Evolutionary conservation across 2,797 vertebrate species (phyloP).

Genomic region (Myoxocephalus aenaeus): DNA sequence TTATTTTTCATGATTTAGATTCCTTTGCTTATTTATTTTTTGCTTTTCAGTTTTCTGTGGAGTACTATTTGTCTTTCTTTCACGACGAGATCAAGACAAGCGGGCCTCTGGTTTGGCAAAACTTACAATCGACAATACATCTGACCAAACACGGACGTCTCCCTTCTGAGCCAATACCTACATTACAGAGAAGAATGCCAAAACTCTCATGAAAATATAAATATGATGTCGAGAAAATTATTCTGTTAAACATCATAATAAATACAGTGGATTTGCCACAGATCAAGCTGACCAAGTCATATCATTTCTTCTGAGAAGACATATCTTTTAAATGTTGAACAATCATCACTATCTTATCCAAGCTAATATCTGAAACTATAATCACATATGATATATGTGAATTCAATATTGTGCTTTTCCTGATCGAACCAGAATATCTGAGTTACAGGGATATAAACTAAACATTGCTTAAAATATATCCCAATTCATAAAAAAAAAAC

Average conservation of each 20-base stretch:
- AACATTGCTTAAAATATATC: slow-evolving; percentile 17
- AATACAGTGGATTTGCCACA: slow-evolving; percentile 34
- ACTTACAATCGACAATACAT: slow-evolving; percentile 52
- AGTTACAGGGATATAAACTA: slow-evolving; percentile 2
- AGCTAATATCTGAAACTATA: slow-evolving; percentile 26
- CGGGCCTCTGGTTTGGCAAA: slow-evolving; percentile 53
- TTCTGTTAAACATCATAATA: slow-evolving; percentile 49
- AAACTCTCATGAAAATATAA: slow-evolving; percentile 52
- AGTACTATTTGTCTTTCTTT: slow-evolving; percentile 45
- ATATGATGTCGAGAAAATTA: slow-evolving; percentile 45
- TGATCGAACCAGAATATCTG: slow-evolving; percentile 10
- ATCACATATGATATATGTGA: not conserved
- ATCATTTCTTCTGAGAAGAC: slow-evolving; percentile 32
- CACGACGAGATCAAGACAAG: slow-evolving; percentile 20
- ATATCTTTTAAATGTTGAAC: not conserved
- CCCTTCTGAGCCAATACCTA: slow-evolving; percentile 55
- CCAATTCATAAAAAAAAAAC: slow-evolving; percentile 30
- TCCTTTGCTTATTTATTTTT: slow-evolving; percentile 44
- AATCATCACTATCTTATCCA: slow-evolving; percentile 5
- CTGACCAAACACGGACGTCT: slow-evolving; percentile 57
- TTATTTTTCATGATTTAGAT: slow-evolving; percentile 52
- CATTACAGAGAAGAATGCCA: slow-evolving; percentile 54
- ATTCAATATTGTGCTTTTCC: slow-evolving; percentile 2
- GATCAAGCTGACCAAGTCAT: slow-evolving; percentile 42
- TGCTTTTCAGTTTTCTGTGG: slow-evolving; percentile 28